Percentiles rank a stretch among this genome's conserved stretches.
phyloP scores from a whole-genome alignment of 1,140 invertebrate genomes.

The Druon quercuslanigerum region DNA sequence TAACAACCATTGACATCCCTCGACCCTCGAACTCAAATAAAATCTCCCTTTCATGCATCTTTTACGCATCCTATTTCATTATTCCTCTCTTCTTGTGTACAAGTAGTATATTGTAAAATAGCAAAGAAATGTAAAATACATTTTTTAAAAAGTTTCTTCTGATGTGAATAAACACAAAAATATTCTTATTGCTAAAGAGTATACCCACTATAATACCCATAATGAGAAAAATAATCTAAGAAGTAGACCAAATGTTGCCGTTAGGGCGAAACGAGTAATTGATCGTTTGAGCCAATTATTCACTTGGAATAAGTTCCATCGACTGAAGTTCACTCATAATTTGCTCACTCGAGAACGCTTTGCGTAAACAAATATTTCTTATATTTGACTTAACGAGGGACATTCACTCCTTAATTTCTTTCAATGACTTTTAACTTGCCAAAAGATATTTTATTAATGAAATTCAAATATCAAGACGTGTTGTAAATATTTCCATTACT shows the following conservation, averaged over 20 bases:
- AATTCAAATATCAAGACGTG: no score
- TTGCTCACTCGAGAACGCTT: conserved; percentile 21
- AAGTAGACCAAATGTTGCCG: conserved; percentile 7
- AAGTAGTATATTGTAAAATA: background rate
- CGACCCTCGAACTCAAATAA: conserved; percentile 15
- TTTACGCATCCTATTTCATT: background rate
- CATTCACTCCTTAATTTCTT: conserved; percentile 21
- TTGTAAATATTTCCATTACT: no score
- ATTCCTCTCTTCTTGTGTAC: background rate
- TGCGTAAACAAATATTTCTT: conserved; percentile 28
- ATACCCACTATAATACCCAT: background rate
- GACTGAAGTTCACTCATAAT: conserved; percentile 30
- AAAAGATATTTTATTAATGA: no score
- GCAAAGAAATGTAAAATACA: background rate
- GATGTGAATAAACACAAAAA: background rate
- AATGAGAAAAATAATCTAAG: conserved; percentile 22
- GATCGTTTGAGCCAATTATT: conserved; percentile 30
- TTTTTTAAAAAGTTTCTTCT: background rate
- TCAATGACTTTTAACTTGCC: background rate
- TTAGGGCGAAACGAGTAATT: conserved; percentile 20
- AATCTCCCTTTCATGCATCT: conserved; percentile 3
- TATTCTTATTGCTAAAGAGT: background rate
- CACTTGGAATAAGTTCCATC: conserved; percentile 29
- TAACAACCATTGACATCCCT: conserved; percentile 29
- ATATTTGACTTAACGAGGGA: conserved; percentile 9